Percentiles rank a stretch among this genome's conserved stretches.
Evolutionary conservation across 2,113 vertebrate genomes (phyloP).

Genomic region (Syrmaticus mikado): DNA sequence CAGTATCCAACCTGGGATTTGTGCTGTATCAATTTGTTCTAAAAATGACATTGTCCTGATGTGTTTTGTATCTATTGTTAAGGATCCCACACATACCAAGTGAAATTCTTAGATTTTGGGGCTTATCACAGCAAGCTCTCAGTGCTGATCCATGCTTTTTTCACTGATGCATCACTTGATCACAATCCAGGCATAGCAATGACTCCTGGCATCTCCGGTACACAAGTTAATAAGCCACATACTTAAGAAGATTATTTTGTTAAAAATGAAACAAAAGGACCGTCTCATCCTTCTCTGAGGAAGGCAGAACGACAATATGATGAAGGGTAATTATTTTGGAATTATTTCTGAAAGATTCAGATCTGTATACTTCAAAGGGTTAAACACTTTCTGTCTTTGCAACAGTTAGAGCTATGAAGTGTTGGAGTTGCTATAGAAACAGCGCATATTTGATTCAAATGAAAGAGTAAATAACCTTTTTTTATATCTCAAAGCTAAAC

Average conservation of each 20-base stretch:
- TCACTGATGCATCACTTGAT: not conserved
- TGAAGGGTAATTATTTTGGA: not conserved
- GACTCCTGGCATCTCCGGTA: not conserved
- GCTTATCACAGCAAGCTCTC: not conserved
- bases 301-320: not conserved
- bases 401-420: conserved; percentile 38
- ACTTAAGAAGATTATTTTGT: not conserved
- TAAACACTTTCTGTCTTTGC: conserved; percentile 32
- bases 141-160: not conserved
- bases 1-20: not conserved
- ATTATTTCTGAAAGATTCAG: not conserved
- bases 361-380: conserved; percentile 7
- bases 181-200: not conserved
- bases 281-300: not conserved
- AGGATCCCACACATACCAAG: not conserved
- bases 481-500: conserved; percentile 15
- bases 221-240: not conserved
- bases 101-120: not conserved
- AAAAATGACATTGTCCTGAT: not conserved
- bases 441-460: conserved; percentile 5
- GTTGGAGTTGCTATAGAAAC: conserved; percentile 65
- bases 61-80: not conserved
- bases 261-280: not conserved
- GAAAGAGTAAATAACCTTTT: conserved; percentile 50
- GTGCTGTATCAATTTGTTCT: not conserved